Base-by-base conservation (phyloP, 2,888 invertebrate species). In the Dione vanillae region DNA sequence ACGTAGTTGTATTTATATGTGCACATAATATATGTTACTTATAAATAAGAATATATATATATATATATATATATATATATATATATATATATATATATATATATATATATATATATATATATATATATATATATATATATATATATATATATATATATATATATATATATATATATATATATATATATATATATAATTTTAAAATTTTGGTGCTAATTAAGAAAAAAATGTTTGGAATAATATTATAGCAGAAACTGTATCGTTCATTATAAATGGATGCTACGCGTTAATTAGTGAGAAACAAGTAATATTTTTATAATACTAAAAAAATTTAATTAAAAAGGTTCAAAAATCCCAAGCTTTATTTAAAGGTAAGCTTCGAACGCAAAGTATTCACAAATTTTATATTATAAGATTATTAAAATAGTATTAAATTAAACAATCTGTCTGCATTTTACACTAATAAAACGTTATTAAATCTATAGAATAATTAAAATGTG, bases 371-470 rank as follows among this genome's bases (percentile, higher is more conserved):
- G 14, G 9, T 14, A 43, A 59, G 14, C 20, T 59, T 41, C 35
- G 27, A 59, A 59, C 20, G 59, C 41, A 59, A 58, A 20, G 20
- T 27, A 16, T 45, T n/a, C 27, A n/a, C 10, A 45, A 6, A 27
- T 0, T 45, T n/a, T 27, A 27, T 45, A 45, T 45, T 27, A 45
- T 45, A 61, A n/a, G n/a, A 45, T 45, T 27, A 59, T 59, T 41
- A 14, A 43, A 41, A 61, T 0, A n/a, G 43, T 43, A 43, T 43
- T 61, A 43, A 19, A 62, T 62, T 47, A 35, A 62, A 49, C 62
- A 62, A 35, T 49, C 62, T 47, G 37, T 62, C 47, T 62, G 62
- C 47, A 62, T 49, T 16, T 12, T 11, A 59, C 19, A 35, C 37
- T 35, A 20, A 61, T 27, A 6, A 37, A 61, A 27, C 16, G 6